Evolutionary conservation across 2,888 invertebrate genomes (phyloP), one percentile per base, ranked within the genome.

Genomic region (Euplagia quadripunctaria): DNA sequence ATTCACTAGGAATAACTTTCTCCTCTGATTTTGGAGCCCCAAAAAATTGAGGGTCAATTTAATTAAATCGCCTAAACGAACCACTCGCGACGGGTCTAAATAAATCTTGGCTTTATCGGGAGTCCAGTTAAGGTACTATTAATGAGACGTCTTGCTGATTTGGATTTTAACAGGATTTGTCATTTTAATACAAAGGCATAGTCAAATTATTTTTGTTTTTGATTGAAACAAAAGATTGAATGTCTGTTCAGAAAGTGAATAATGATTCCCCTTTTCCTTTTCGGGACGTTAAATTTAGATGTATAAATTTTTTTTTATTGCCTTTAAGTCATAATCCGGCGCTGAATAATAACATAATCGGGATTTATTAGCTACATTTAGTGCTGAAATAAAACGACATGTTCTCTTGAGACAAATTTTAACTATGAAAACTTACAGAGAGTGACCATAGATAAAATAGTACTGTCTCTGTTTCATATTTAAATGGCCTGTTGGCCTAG

Each of bases 31-130:
- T 76, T 8, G 43, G 41, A 72, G 80, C 82, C 75, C 76, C 78
- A 70, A 80, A 83, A 71, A 82, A 81, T 76, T 76, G 55, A 70
- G 49, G 78, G 78, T 76, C 79, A 75, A 82, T 84, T 85, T 84
- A 84, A 84, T 84, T 85, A 84, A 85, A 85, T 79, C 69, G 82
- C 74, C 78, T 71, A 79, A 84, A 84, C 83, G 83, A 83, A 80
- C 81, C 79, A 72, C 72, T 76, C 74, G 72, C 46, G 72, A 75
- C 41, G 78, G 85, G 52, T 76, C 78, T 71, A 83, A 84, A 85
- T 84, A 84, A 84, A 84, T 84, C 85, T 82, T 79, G 71, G 84
- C 76, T 81, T 79, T 83, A 83, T 79, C 70, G 61, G 73, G 65
- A 76, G 85, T 81, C 77, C 79, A 74, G 76, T 83, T 72, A 72